A percentile compares a stretch with the other conserved stretches of the same genome.
Evolutionary conservation across 1,140 invertebrate species (phyloP).

Genomic region (Papilio xuthus): DNA sequence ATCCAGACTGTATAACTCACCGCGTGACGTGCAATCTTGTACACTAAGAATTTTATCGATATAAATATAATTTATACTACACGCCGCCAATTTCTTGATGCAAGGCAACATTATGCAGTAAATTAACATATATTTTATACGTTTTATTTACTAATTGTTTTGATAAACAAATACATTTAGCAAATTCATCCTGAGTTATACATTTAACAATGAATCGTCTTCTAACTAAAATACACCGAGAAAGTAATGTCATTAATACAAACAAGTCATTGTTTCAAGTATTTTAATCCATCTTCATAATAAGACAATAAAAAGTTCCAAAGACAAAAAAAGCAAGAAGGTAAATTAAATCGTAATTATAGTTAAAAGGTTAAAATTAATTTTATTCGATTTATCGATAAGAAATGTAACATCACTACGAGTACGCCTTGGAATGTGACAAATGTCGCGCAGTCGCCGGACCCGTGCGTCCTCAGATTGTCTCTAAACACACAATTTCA

Average conservation of each 20-base stretch:
- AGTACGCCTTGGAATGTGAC: constrained; percentile 54
- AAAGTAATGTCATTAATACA: too few relatives aligned
- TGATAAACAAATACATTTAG: neutral
- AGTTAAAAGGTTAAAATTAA: neutral
- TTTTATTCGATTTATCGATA: constrained; percentile 32
- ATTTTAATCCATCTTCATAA: too few relatives aligned
- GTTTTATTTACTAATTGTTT: neutral
- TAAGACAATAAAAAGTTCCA: too few relatives aligned
- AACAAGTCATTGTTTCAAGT: too few relatives aligned
- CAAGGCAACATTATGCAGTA: too few relatives aligned
- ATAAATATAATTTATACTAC: constrained; percentile 8
- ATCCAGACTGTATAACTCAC: constrained; percentile 62
- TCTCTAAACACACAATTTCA: constrained; percentile 78
- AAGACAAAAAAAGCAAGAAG: too few relatives aligned
- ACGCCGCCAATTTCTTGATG: neutral
- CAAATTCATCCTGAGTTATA: neutral
- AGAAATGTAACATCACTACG: constrained; percentile 46
- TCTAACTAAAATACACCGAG: too few relatives aligned
- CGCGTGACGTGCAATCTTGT: constrained; percentile 38
- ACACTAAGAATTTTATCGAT: constrained; percentile 46
- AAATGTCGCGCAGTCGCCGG: constrained; percentile 66
- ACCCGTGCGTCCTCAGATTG: constrained; percentile 56
- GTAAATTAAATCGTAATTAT: too few relatives aligned
- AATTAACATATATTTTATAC: neutral
- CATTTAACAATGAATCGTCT: neutral